A percentile compares a stretch with the other conserved stretches of the same genome.
phyloP scores from a whole-genome alignment of 2,888 invertebrate genomes.

The Apoda limacodes region DNA sequence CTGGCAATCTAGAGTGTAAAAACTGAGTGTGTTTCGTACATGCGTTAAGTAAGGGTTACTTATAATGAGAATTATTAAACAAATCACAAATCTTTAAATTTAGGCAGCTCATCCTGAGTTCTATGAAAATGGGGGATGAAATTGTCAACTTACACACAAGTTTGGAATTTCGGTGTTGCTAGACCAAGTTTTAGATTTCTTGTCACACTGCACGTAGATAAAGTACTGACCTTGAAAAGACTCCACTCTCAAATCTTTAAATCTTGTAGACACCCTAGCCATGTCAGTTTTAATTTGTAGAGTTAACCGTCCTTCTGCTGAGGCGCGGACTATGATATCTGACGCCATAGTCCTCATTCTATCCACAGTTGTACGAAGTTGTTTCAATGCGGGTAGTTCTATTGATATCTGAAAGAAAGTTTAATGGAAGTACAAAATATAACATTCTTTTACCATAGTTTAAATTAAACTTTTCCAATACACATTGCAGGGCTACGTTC shows the following conservation, averaged over 20 bases:
- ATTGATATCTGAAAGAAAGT: constrained; percentile 84
- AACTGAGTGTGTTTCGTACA: no score
- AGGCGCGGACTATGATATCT: constrained; percentile 78
- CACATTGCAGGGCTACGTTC: no score
- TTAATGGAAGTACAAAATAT: no score
- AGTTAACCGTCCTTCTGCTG: constrained; percentile 76
- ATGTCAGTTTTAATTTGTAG: constrained; percentile 83
- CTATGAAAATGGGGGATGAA: no score
- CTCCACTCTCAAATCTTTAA: constrained; percentile 77
- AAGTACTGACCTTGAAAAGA: constrained; percentile 57
- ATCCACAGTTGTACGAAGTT: constrained; percentile 83
- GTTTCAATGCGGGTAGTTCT: constrained; percentile 81
- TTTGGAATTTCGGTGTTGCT: background rate
- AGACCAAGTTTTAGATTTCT: background rate
- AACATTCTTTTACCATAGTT: no score
- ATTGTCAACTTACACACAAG: no score
- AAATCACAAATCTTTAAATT: no score
- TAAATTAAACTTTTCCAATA: no score
- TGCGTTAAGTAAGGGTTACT: no score
- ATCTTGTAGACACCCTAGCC: constrained; percentile 85
- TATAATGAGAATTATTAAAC: no score
- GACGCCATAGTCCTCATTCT: constrained; percentile 84
- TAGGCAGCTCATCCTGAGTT: no score
- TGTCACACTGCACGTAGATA: background rate
- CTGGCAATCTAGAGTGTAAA: no score